Conservation (phyloP, 2,888 invertebrate species). For the Therioaphis trifolii region DNA sequence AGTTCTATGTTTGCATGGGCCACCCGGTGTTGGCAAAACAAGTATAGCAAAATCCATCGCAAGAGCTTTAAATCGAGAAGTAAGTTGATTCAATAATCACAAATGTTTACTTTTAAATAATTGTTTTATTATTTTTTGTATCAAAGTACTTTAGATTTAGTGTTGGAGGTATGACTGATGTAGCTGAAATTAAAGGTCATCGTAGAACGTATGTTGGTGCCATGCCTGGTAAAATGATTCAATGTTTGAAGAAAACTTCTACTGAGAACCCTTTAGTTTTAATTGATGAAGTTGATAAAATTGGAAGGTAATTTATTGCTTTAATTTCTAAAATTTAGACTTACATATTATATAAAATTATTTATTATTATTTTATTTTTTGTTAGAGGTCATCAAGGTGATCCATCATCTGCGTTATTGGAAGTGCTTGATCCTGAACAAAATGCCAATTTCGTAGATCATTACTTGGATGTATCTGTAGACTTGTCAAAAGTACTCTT, state of each 20-base stretch:
- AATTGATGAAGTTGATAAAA: constrained; percentile 98
- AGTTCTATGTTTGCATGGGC: constrained; percentile 98
- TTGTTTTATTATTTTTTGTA: constrained; percentile 27
- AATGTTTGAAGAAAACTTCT: constrained; percentile 97
- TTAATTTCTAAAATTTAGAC: too few species aligned
- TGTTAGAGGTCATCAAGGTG: constrained; percentile 90
- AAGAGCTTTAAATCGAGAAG: constrained; percentile 75
- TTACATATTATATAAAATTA: constrained; percentile 44
- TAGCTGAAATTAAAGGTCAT: constrained; percentile 99
- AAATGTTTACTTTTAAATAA: constrained; percentile 6
- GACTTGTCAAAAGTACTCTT: constrained; percentile 94
- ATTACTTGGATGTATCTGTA: constrained; percentile 97
- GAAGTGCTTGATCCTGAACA: constrained; percentile 99
- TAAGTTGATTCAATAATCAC: constrained; percentile 67
- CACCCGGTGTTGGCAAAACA: constrained; percentile 99
- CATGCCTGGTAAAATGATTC: constrained; percentile 99
- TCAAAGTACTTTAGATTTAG: constrained; percentile 95
- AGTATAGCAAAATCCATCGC: constrained; percentile 85
- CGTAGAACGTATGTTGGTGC: constrained; percentile 98
- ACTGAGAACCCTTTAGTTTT: constrained; percentile 98
- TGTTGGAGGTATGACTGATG: constrained; percentile 99
- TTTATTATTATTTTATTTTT: constrained; percentile 19
- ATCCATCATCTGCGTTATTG: constrained; percentile 95
- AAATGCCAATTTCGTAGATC: constrained; percentile 97
- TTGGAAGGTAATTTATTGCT: constrained; percentile 78